These are phyloP conservation scores for Dromaius novaehollandiae DNA, from an alignment of 2,113 vertebrate genomes.

Conservation along the genomic window DNA sequence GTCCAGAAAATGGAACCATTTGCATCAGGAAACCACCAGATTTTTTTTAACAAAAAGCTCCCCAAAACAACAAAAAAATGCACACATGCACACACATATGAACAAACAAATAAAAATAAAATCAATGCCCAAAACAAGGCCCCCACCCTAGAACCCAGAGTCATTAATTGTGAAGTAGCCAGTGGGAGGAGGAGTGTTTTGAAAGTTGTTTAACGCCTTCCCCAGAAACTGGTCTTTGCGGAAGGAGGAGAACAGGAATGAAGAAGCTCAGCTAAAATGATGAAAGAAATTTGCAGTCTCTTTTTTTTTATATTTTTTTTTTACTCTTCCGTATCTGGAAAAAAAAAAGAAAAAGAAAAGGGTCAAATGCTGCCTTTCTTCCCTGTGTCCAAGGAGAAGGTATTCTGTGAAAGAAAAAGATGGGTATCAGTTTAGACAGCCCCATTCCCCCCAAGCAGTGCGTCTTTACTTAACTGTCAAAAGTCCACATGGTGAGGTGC, in stretches of 20 bases:
- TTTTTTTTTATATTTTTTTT: conserved; percentile 53
- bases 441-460: background rate
- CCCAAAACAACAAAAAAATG: background rate
- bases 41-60: background rate
- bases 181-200: conserved; percentile 67
- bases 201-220: conserved; percentile 72
- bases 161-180: conserved; percentile 58
- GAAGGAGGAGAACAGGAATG: conserved; percentile 76
- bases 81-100: background rate
- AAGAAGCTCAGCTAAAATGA: conserved; percentile 81
- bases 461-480: background rate
- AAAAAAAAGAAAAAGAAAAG: conserved; percentile 76
- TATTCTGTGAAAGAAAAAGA: conserved; percentile 46
- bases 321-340: conserved; percentile 86
- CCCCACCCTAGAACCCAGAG: conserved; percentile 43
- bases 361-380: conserved; percentile 73
- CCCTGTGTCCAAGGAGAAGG: background rate
- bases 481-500: background rate
- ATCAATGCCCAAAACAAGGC: conserved; percentile 19
- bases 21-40: conserved; percentile 13
- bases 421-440: background rate
- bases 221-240: conserved; percentile 75
- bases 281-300: conserved; percentile 78
- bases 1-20: conserved; percentile 37
- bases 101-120: background rate